These are phyloP conservation scores for Drosophila auraria DNA, from an alignment of 1,140 invertebrate genomes.

Conservation along the genomic window DNA sequence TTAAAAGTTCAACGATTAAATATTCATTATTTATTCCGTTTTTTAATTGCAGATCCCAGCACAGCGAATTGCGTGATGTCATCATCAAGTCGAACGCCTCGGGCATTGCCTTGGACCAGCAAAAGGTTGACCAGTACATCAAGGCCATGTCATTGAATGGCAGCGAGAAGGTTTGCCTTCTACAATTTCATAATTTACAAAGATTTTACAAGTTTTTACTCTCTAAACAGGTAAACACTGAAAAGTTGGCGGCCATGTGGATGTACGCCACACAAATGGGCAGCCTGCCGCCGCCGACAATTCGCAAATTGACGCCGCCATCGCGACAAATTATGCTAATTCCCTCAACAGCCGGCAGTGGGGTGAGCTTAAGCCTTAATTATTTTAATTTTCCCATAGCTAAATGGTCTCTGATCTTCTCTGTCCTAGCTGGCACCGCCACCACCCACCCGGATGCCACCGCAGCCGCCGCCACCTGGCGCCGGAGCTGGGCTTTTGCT, in stretches of 20 bases:
- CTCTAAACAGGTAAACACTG: conserved; percentile 53
- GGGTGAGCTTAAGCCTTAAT: conserved; percentile 31
- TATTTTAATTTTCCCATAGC: background rate
- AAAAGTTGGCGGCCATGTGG: conserved; percentile 81
- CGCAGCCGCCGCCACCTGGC: conserved; percentile 55
- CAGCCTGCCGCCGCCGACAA: conserved; percentile 51
- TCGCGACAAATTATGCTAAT: conserved; percentile 76
- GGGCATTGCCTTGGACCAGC: conserved; percentile 67
- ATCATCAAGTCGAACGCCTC: conserved; percentile 75
- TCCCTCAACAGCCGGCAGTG: conserved; percentile 63
- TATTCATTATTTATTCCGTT: background rate
- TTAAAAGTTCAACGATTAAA: background rate
- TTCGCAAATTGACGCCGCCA: conserved; percentile 62
- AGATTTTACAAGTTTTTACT: too few relatives aligned
- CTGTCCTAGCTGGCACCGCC: conserved; percentile 48
- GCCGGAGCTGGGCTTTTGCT: conserved; percentile 41
- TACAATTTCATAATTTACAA: background rate
- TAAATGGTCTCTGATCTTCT: background rate
- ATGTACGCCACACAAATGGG: conserved; percentile 80
- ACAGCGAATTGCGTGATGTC: conserved; percentile 67
- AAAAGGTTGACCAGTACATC: conserved; percentile 80
- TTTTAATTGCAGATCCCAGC: conserved; percentile 56
- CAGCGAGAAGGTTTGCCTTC: conserved; percentile 66
- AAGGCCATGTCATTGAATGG: conserved; percentile 76
- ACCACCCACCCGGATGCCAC: conserved; percentile 61